phyloP scores from a whole-genome alignment of 2,888 invertebrate genomes.

The Epinotia nisella region DNA sequence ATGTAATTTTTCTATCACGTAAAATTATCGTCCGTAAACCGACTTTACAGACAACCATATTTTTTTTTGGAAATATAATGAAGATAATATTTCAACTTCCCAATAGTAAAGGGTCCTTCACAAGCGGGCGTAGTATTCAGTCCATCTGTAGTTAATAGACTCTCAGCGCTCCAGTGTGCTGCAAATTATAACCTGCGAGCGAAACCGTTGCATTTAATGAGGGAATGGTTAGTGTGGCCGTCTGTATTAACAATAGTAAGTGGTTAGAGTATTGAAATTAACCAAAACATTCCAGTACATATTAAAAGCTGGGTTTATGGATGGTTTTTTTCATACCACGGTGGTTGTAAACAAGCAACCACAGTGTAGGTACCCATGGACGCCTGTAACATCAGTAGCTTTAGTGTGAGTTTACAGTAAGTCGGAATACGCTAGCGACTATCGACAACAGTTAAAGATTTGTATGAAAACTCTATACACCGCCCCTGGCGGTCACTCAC shows the following conservation, averaged over 20 bases:
- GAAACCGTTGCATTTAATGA: constrained; percentile 31
- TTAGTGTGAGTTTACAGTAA: too few species aligned
- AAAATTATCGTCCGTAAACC: too few species aligned
- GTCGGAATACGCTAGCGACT: too few species aligned
- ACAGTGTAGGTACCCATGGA: too few species aligned
- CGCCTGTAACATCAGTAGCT: too few species aligned
- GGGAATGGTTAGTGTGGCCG: background rate
- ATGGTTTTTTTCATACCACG: too few species aligned
- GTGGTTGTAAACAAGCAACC: too few species aligned
- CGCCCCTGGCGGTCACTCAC: too few species aligned
- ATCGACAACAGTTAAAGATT: too few species aligned
- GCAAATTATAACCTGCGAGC: constrained; percentile 33
- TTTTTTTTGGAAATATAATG: background rate
- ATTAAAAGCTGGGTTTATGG: background rate
- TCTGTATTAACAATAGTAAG: background rate
- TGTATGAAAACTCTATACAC: too few species aligned
- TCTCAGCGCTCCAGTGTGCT: constrained; percentile 12
- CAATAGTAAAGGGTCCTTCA: constrained; percentile 11
- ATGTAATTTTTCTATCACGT: too few species aligned
- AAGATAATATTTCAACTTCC: constrained; percentile 6
- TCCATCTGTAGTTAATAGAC: constrained; percentile 35
- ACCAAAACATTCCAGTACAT: background rate
- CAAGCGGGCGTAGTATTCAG: constrained; percentile 11
- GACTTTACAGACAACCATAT: too few species aligned
- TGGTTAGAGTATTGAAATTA: constrained; percentile 1